Conservation (phyloP, 2,113 vertebrate genomes). For the Zosterops hypoxanthus region DNA sequence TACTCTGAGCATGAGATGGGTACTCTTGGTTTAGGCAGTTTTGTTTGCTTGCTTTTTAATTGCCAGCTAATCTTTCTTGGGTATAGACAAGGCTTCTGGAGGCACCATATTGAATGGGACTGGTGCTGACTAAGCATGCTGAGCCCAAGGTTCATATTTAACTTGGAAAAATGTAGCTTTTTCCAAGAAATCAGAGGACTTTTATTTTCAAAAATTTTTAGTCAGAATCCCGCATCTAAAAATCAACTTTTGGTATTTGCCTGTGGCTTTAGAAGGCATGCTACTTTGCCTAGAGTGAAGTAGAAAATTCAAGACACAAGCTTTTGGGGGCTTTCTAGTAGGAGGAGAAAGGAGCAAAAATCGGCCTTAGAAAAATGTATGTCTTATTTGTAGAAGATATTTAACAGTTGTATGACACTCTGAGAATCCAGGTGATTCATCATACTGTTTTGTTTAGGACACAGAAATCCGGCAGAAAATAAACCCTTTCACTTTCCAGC, state of each 20-base stretch:
- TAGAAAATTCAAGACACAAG: background rate
- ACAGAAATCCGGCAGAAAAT: background rate
- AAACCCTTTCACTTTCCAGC: background rate
- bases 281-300: background rate
- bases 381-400: background rate
- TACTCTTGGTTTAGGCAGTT: background rate
- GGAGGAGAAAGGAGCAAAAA: background rate
- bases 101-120: background rate
- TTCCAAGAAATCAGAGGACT: background rate
- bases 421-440: background rate
- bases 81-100: background rate
- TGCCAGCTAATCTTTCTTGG: background rate
- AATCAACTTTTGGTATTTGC: background rate
- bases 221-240: background rate
- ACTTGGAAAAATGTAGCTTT: background rate
- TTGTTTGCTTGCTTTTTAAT: background rate
- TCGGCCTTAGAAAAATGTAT: background rate
- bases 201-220: background rate
- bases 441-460: background rate
- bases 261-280: background rate
- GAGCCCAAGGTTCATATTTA: background rate
- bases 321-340: background rate
- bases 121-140: background rate
- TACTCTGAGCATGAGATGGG: background rate
- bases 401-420: background rate